Evolutionary conservation across 2,113 vertebrate species (phyloP), one percentile per base, ranked within the genome.

Genomic region (Heterotis niloticus): DNA sequence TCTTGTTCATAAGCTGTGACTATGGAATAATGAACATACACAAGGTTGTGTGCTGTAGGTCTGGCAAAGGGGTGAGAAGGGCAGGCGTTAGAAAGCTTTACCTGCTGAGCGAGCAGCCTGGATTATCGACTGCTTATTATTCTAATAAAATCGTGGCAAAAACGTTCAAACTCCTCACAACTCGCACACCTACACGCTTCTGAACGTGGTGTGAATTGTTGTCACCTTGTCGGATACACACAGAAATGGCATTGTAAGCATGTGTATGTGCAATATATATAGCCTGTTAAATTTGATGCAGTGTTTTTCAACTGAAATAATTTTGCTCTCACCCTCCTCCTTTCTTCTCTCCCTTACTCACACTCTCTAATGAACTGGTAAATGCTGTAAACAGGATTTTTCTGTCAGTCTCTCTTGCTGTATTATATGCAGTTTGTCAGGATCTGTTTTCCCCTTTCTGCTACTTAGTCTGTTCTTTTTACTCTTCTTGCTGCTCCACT

Each of bases 261-360:
- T 56, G 52, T 76, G 29, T 76, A 76, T 81, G 72, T 51, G 59
- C 56, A 66, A 86, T 89, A 88, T 87, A 90, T 89, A 83, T 52
- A 85, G 88, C 85, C 83, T 86, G 83, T 89, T 88, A 86, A 85
- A 90, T 88, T 82, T 86, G 85, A 90, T 86, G 88, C 86, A 88
- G 79, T 87, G 80, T 84, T 88, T 90, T 90, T 83, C 70, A 26
- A 81, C 83, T 87, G 76, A 85, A 81, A 87, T 88, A 66, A 86
- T 88, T 88, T 82, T 78, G 62, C 10, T 59, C 44, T 62, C 68
- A 52, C 75, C 83, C 71, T 83, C 44, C 67, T 60, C 26, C 59
- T 34, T 62, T 75, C 78, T 75, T 82, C 77, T 81, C 75, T 82
- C 70, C 54, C 68, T 70, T 74, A 79, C 68, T 80, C 81, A 28